Base-by-base conservation (phyloP, 2,113 vertebrate genomes). In the Butorides virescens region DNA sequence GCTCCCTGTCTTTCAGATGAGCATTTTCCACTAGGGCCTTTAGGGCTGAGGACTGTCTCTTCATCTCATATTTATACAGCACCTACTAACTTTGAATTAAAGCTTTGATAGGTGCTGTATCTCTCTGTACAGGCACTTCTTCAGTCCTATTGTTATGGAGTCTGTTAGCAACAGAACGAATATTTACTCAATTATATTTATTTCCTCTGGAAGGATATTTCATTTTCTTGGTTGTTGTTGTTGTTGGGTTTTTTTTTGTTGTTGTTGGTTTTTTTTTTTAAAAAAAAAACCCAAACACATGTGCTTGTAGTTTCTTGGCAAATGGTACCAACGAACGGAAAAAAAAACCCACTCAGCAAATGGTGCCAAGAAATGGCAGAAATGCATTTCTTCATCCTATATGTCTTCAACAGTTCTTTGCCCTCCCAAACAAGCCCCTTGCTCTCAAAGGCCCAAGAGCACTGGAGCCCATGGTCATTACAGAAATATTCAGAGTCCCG, bases 311-410 rank as follows among this genome's bases (percentile, higher is more conserved):
- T 56, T 92, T 86, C 70, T 70, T 37, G 15, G 42, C 55, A 81
- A 67, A 78, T 0, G 0, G 46, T 36, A 37, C 62, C n/a, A 78
- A 93, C 53, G 34, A 79, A 71, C 32, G 29, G 49, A 18, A 44
- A 71, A 73, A 82, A 83, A n/a, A 27, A 1, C 12, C 12, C 25
- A 44, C 36, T 37, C 0, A 0, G 46, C 23, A 65, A 68, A 58
- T 0, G 6, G 59, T 46, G 49, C 66, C 50, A 81, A 82, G 67
- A 63, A 93, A 85, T 4, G 10, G 65, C 49, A 87, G 66, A 91
- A 92, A 89, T 47, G 37, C 71, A 13, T 76, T 85, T 91, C 77
- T 91, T 90, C 85, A 70, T 27, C 74, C 58, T 62, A 87, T 42
- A 86, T n/a, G n/a, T 94, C 71, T 76, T 85, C 36, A 82, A 27